Evolutionary conservation across 1,140 invertebrate genomes (phyloP).

Genomic region (Pogonomyrmex barbatus): DNA sequence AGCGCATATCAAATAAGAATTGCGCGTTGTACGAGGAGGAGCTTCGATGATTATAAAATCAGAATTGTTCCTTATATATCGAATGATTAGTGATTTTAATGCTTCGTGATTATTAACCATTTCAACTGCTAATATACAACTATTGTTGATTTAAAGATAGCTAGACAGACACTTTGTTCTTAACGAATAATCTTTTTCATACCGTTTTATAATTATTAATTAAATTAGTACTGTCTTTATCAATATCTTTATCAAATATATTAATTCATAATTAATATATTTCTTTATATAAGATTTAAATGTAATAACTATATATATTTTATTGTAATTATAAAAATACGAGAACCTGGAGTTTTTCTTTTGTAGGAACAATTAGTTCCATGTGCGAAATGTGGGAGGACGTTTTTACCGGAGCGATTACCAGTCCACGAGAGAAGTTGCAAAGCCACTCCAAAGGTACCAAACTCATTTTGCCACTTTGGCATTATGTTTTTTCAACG

Average conservation of each 20-base stretch:
- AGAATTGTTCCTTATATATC: neutral
- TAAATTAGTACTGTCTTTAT: neutral
- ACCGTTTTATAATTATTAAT: neutral
- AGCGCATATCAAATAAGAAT: conserved; percentile 25
- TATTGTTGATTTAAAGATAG: neutral
- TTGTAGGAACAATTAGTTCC: conserved; percentile 87
- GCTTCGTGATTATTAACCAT: neutral
- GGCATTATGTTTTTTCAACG: neutral
- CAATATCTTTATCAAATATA: too few relatives aligned
- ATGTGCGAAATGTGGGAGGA: conserved; percentile 89
- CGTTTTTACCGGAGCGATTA: conserved; percentile 90
- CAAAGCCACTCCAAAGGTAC: conserved; percentile 78
- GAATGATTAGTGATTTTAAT: neutral
- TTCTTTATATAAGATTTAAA: neutral
- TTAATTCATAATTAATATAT: neutral
- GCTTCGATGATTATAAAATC: conserved; percentile 2
- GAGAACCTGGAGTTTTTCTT: conserved; percentile 12
- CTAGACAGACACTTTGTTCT: neutral
- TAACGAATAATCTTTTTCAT: neutral
- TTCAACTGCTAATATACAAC: neutral
- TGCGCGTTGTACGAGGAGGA: neutral
- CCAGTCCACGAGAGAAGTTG: conserved; percentile 90
- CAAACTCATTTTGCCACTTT: neutral
- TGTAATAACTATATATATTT: neutral
- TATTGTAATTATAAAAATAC: conserved; percentile 21